Conservation (phyloP, 2,888 invertebrate genomes). For the Octodonta nipae region DNA sequence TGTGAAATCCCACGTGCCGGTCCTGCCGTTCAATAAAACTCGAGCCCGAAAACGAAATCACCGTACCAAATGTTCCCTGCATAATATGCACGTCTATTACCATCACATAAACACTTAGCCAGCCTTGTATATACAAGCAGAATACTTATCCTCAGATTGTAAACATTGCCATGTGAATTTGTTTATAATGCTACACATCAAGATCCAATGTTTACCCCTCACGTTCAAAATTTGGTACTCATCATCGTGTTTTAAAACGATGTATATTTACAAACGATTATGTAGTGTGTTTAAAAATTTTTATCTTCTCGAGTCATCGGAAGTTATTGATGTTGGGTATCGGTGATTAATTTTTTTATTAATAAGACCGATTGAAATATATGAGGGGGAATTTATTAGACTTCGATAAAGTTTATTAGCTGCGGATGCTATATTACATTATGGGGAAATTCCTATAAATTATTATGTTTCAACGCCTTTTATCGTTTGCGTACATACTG, state of each 20-base stretch:
- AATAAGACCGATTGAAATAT: conserved; percentile 1
- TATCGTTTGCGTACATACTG: too few species aligned
- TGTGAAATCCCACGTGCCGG: conserved; percentile 1
- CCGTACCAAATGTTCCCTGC: conserved; percentile 24
- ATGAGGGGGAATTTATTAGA: neutral
- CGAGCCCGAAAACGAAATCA: neutral
- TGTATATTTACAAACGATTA: conserved; percentile 30
- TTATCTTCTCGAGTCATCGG: conserved; percentile 22
- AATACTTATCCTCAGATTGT: conserved; percentile 32
- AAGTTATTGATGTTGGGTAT: neutral
- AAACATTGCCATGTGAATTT: conserved; percentile 31
- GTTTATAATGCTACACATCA: conserved; percentile 30
- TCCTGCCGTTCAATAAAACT: conserved; percentile 2
- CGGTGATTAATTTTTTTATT: conserved; percentile 5
- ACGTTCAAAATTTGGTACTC: conserved; percentile 32
- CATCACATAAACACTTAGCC: conserved; percentile 31
- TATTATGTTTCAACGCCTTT: too few species aligned
- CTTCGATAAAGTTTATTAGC: too few species aligned
- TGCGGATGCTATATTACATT: too few species aligned
- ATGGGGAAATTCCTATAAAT: too few species aligned
- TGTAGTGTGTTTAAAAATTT: conserved; percentile 26
- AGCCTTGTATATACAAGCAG: conserved; percentile 31
- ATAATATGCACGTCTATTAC: conserved; percentile 30
- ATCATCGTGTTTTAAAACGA: conserved; percentile 26
- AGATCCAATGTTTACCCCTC: conserved; percentile 28